A percentile compares a stretch with the other conserved stretches of the same genome.
phyloP scores from a whole-genome alignment of 2,797 vertebrate genomes.

The Varecia variegata region DNA sequence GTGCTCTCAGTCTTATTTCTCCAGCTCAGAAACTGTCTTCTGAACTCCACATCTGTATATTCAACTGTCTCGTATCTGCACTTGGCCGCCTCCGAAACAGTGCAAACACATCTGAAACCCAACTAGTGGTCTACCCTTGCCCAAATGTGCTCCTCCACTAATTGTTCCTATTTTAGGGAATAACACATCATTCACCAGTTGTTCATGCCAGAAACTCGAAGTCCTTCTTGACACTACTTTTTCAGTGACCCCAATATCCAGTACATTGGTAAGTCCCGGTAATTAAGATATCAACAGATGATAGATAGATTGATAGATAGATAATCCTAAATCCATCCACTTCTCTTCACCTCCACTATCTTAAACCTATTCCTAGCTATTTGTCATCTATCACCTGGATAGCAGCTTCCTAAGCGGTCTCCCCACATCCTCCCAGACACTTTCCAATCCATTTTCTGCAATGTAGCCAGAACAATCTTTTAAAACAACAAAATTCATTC shows the following conservation, averaged over 20 bases:
- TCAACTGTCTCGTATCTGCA: not conserved
- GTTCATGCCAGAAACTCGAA: not conserved
- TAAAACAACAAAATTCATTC: not conserved
- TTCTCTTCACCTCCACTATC: not conserved
- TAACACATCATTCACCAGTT: not conserved
- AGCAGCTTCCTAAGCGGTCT: not conserved
- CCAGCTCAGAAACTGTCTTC: not conserved
- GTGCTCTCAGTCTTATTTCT: not conserved
- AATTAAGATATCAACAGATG: not conserved
- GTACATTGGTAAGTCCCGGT: not conserved
- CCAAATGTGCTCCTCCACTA: not conserved
- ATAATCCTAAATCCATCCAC: not conserved
- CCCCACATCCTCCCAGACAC: not conserved
- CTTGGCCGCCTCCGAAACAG: not conserved
- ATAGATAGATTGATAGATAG: not conserved
- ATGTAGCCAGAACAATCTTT: not conserved
- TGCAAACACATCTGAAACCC: not conserved
- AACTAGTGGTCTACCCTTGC: not conserved
- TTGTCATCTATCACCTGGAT: not conserved
- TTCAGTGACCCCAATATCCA: not conserved
- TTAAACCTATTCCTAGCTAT: not conserved
- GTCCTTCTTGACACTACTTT: not conserved
- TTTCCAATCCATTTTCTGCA: not conserved
- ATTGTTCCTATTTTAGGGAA: not conserved
- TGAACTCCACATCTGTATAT: not conserved